Evolutionary conservation across 1,140 invertebrate species (phyloP).

Genomic region (Tetranychus urticae): DNA sequence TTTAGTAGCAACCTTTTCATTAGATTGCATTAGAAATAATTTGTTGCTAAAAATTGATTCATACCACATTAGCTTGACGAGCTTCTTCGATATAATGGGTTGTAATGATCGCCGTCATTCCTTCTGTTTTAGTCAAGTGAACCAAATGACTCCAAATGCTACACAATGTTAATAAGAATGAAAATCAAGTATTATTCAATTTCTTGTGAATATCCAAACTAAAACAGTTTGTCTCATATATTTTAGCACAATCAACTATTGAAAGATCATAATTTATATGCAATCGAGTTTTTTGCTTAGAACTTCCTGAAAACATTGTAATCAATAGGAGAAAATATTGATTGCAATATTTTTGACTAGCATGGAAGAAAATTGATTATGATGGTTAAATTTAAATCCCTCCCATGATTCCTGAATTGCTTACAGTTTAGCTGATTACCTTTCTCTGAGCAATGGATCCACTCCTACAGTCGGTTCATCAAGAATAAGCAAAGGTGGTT

Average conservation of each 20-base stretch:
- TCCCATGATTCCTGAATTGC: not conserved
- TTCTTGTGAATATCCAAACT: not conserved
- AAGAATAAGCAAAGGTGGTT: constrained; percentile 24
- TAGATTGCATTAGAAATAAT: too few species aligned
- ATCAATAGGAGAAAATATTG: too few species aligned
- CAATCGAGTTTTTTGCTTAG: too few species aligned
- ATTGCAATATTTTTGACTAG: too few species aligned
- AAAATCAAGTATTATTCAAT: not conserved
- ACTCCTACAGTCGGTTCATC: constrained; percentile 45
- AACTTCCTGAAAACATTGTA: too few species aligned
- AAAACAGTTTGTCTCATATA: not conserved
- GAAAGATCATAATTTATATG: too few species aligned
- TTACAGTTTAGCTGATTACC: not conserved
- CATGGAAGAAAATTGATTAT: too few species aligned
- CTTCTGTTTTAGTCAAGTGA: constrained; percentile 44
- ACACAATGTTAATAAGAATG: not conserved
- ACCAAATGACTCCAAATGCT: constrained; percentile 68
- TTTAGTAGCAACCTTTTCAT: too few species aligned
- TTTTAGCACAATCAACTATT: not conserved
- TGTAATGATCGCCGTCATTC: constrained; percentile 22
- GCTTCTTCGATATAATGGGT: constrained; percentile 26
- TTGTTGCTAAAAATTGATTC: not conserved
- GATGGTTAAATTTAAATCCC: too few species aligned
- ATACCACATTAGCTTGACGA: constrained; percentile 16
- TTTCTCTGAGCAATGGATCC: constrained; percentile 17